Base-by-base conservation (phyloP, 1,140 invertebrate species). In the Calycopis cecrops region DNA sequence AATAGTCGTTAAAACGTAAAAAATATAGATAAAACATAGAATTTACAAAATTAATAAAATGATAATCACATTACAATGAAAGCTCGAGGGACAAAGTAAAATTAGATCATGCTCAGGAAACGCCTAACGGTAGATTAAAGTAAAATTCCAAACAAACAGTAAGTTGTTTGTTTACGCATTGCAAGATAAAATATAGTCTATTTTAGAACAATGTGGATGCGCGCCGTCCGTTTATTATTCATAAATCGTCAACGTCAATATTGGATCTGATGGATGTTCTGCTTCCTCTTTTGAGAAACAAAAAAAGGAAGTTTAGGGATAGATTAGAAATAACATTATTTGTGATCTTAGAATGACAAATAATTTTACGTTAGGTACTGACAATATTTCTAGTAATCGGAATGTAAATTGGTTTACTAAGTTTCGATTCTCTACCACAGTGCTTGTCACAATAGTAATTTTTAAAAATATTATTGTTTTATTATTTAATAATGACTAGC, bases 161-260 rank as follows among this genome's bases (percentile, higher is more conserved):
- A 44, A 44, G 40, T 17, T 16, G 10, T 50, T 48, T 57, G 42
- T 54, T 34, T 16, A 54, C 48, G 33, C 16, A 47, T 52, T 57
- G 57, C 57, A 9, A 28, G 28, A 50, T 35, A 50, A 50, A 54
- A 48, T 57, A 57, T 55, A 62, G 57, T 57, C 60, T 52, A 44
- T 72, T 71, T 64, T 63, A 67, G 60, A 71, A 72, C 76, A 80
- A 75, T 78, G 73, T 69, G 71, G 67, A 63, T 44, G 60, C 70
- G 65, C 59, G 60, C 67, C 51, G 68, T 58, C 48, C 66, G 73
- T 78, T 78, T 78, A 76, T 73, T 71, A 69, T 80, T 73, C 69
- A 78, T 80, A 76, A 80, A 80, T 80, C 75, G 76, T 71, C 52
- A 63, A 63, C 65, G 76, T 79, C 76, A 73, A 79, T 79, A 76